Conservation (phyloP, 2,888 invertebrate genomes). For the Geophilus truncorum region DNA sequence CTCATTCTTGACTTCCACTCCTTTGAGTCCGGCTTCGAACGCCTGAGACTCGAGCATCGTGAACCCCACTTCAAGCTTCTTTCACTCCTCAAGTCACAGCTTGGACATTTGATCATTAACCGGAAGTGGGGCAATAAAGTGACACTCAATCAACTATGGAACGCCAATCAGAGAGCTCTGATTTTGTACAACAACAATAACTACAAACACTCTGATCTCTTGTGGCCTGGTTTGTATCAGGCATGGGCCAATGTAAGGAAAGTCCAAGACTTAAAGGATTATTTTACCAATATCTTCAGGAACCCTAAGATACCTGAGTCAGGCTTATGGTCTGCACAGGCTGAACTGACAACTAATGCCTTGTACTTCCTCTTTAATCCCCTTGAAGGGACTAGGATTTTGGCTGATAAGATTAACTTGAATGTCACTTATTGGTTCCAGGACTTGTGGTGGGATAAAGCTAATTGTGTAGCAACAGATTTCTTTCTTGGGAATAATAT, state of each 20-base stretch:
- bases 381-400: constrained; percentile 59
- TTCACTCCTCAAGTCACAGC: constrained; percentile 55
- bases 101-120: constrained; percentile 58
- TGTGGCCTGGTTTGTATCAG: constrained; percentile 60
- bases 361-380: constrained; percentile 59
- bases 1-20: constrained; percentile 75
- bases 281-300: constrained; percentile 50
- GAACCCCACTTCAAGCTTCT: constrained; percentile 56
- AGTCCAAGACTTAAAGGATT: neutral
- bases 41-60: constrained; percentile 44
- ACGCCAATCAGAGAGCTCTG: constrained; percentile 55
- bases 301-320: constrained; percentile 41
- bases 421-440: constrained; percentile 64
- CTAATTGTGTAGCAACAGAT: constrained; percentile 54
- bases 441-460: constrained; percentile 51
- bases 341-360: constrained; percentile 64
- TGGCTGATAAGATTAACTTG: constrained; percentile 63
- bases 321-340: constrained; percentile 60
- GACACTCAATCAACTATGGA: constrained; percentile 58
- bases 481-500: constrained; percentile 54
- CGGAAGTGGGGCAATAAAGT: constrained; percentile 53
- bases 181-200: constrained; percentile 58
- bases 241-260: constrained; percentile 42
- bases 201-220: constrained; percentile 45
- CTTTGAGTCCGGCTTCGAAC: constrained; percentile 63